Base-by-base conservation (phyloP, 37 sponge, comb jelly and placozoan species). In the Agelas oroides region DNA sequence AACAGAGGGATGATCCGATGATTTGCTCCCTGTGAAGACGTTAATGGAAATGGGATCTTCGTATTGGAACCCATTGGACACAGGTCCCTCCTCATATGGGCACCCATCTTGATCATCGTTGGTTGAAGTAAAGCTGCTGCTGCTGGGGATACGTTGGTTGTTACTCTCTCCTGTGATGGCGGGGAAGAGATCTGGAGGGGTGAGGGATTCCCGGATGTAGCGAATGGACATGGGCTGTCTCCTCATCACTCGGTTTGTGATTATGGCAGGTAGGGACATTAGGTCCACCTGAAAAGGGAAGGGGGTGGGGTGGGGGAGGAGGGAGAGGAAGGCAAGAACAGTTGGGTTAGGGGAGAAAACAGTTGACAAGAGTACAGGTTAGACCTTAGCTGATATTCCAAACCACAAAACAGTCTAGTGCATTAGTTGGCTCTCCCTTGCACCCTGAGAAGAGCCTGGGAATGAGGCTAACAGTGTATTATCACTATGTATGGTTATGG, bases 141-240 rank as follows among this genome's bases (percentile, higher is more conserved):
- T 8, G 8, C 8, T 8, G 46, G 46, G 46, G 46, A 8, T 8
- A 5, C 5, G 68, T 34, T 31, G 32, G 19, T 34, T 28, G 33
- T 2, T 34, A 5, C 33, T 67, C 68, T 30, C 34, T 3, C 30
- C 33, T 24, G 32, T 67, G 19, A 19, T 24, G 1, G 20, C 5
- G 19, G 5, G 30, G 30, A 18, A 19, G 32, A 67, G 19, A 31
- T 67, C 27, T 16, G 68, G 34, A 2, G 68, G 34, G 20, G 72
- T 13, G 32, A 75, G 32, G 75, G 31, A 12, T 5, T 57, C 16
- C 14, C 84, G 52, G 38, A 87, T 75, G 59, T 84, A 36, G 46
- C 78, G 30, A 17, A 84, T 65, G 27, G 84, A 65, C 65, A 84
- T 70, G 54, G 90, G 90, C 23, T 84, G 85, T 19, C 90, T 28